Conservation (phyloP, 2,888 invertebrate genomes). For the Sarcophaga variegata region DNA sequence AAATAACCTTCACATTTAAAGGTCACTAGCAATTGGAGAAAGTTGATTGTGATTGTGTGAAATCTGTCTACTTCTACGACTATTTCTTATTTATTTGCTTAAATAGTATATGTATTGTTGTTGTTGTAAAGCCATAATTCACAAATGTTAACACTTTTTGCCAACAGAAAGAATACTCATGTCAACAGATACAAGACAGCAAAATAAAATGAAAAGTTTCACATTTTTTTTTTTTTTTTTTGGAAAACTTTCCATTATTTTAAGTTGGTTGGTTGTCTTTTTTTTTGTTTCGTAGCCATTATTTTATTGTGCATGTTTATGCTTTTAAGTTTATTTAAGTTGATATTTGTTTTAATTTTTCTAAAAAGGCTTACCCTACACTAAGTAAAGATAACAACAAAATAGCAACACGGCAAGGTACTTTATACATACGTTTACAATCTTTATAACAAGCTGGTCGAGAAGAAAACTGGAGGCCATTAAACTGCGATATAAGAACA, state of each 20-base stretch:
- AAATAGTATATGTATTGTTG: constrained; percentile 10
- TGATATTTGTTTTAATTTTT: no score
- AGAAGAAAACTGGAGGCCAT: no score
- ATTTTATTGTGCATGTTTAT: constrained; percentile 15
- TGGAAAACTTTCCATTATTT: constrained; percentile 47
- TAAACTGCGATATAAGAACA: no score
- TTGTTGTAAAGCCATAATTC: constrained; percentile 60
- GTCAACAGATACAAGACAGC: constrained; percentile 40
- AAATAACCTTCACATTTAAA: not conserved
- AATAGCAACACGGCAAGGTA: no score
- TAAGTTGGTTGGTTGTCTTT: not conserved
- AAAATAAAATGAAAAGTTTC: not conserved
- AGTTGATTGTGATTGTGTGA: not conserved
- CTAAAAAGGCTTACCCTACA: no score
- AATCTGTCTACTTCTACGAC: not conserved
- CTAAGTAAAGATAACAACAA: no score
- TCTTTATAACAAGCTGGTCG: no score
- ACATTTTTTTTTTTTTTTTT: no score
- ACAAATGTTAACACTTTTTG: constrained; percentile 55
- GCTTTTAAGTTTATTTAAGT: constrained; percentile 16
- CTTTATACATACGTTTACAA: no score
- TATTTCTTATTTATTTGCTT: not conserved
- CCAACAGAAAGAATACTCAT: constrained; percentile 25
- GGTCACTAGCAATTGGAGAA: not conserved
- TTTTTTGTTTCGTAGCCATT: constrained; percentile 7